Percentiles rank a stretch among this genome's conserved stretches.
These are phyloP conservation scores for Caerostris darwini DNA, from an alignment of 1,140 invertebrate genomes.

Conservation along the genomic window DNA sequence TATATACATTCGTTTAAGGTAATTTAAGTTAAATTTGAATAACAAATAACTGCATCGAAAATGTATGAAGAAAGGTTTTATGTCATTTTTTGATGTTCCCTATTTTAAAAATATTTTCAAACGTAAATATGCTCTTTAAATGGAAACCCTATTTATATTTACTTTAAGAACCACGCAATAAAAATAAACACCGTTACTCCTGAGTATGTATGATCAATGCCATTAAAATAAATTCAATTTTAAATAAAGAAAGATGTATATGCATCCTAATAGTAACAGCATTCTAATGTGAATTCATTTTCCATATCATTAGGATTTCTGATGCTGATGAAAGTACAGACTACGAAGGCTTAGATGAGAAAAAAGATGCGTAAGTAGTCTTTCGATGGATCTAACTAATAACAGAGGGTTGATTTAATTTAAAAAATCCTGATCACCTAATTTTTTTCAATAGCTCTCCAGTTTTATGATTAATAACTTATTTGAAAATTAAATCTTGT, in stretches of 20 bases:
- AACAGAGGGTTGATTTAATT: not conserved
- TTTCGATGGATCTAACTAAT: not conserved
- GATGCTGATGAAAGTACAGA: constrained; percentile 46
- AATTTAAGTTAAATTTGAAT: no score
- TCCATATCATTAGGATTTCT: not conserved
- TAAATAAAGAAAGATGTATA: not conserved
- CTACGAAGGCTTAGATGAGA: constrained; percentile 36
- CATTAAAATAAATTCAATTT: not conserved
- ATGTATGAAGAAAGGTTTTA: no score
- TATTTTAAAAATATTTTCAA: no score
- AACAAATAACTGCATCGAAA: no score
- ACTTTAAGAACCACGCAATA: no score
- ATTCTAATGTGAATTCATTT: not conserved
- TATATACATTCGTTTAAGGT: no score
- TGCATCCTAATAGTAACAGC: not conserved
- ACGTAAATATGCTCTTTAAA: no score
- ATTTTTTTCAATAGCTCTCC: not conserved
- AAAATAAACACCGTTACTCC: no score
- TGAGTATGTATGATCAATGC: no score
- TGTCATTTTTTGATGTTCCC: no score
- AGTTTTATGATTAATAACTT: not conserved
- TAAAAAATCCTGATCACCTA: not conserved
- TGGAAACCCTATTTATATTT: no score
- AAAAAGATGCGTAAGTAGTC: constrained; percentile 26
- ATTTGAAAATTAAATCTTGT: not conserved